Base-by-base conservation (phyloP, 2,797 vertebrate genomes). In the Xenopus petersii region DNA sequence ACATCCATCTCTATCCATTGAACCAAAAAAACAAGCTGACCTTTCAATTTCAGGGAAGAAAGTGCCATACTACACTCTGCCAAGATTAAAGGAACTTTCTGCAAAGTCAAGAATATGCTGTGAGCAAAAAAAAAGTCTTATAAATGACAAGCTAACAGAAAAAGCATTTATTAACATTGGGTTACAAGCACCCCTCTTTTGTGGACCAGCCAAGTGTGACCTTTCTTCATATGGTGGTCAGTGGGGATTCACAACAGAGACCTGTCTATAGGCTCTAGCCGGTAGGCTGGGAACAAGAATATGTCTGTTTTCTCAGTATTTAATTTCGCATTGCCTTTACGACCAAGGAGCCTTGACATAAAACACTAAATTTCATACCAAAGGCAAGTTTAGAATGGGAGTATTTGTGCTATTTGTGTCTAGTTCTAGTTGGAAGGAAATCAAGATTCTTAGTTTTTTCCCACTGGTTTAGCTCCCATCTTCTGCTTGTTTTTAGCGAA, bases 331-430 rank as follows among this genome's bases (percentile, higher is more conserved):
- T 84, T 83, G 81, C 81, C 79, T 79, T 81, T 87, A 80, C 46
- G 86, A 86, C 82, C 77, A 85, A 80, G 82, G 81, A 88, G 78
- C 83, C 82, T 77, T 78, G 83, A 80, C 68, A 84, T 84, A 87
- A 88, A 82, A 63, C 80, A 83, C 82, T 84, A 86, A 85, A 84
- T 83, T 86, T 92, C 88, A 88, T 92, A 89, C 87, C 90, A 86
- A 86, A 90, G 85, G 87, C 86, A 83, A 91, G 85, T 86, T 90
- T 87, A 89, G 89, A 91, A 81, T 91, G 89, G 88, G 89, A 92
- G 90, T 91, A 88, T 90, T 84, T 85, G 81, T 82, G 88, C 89
- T 93, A 93, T 93, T 93, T 93, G 89, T 73, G 84, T 88, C 86
- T 82, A 90, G 84, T 88, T 86, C 86, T 84, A 88, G 88, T 87